Evolutionary conservation across 2,113 vertebrate genomes (phyloP).

Genomic region (Tragelaphus strepsiceros): DNA sequence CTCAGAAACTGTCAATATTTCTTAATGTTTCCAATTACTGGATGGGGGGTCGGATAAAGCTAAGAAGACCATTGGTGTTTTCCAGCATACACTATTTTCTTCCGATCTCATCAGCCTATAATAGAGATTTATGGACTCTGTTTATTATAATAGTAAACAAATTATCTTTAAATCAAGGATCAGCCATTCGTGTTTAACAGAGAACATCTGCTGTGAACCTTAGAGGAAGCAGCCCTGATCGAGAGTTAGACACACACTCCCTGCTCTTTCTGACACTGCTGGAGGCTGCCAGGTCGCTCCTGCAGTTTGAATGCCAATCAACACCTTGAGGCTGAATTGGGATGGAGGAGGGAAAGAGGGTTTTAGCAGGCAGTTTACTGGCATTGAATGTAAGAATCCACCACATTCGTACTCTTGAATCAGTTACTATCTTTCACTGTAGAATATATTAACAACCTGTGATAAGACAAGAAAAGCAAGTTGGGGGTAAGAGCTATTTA

Average conservation of each 20-base stretch:
- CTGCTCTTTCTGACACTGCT: not conserved
- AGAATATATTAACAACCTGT: not conserved
- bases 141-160: conserved; percentile 62
- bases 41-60: not conserved
- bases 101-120: conserved; percentile 20
- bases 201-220: conserved; percentile 35
- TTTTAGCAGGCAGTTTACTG: not conserved
- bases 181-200: conserved; percentile 43
- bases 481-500: not conserved
- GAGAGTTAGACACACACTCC: not conserved
- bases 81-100: not conserved
- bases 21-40: conserved; percentile 1
- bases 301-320: not conserved
- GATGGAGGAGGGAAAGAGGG: not conserved
- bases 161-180: conserved; percentile 66
- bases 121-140: conserved; percentile 50
- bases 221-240: not conserved
- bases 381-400: not conserved
- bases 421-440: not conserved
- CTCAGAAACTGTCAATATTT: conserved; percentile 42
- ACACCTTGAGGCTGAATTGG: not conserved
- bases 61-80: not conserved
- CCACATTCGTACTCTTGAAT: not conserved
- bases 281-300: not conserved
- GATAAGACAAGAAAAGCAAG: not conserved